Base-by-base conservation (phyloP, 2,797 vertebrate species). In the Sebastes taczanowskii region DNA sequence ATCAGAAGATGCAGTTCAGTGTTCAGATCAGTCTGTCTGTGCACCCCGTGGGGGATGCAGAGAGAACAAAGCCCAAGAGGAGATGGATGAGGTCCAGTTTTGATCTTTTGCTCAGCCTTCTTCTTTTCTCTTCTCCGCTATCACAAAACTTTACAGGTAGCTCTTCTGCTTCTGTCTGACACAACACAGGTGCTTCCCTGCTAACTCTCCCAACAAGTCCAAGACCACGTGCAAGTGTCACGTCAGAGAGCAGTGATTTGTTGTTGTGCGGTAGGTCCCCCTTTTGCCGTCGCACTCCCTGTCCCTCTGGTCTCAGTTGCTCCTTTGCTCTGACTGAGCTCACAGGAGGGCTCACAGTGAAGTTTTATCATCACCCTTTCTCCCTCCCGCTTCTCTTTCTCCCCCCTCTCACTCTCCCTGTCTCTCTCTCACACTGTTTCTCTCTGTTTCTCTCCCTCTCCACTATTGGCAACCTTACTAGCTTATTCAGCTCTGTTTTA, bases 311-410 rank as follows among this genome's bases (percentile, higher is more conserved):
- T 92, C 87, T 90, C 84, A 66, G 89, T 79, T 85, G 87, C 90
- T 91, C 84, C 72, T 87, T 80, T 87, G 82, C 90, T 92, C 90
- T 78, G 88, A 94, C 89, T 96, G 91, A 94, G 93, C 91, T 88
- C 89, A 89, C 93, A 94, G 91, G 87, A 95, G 93, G 74, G 82
- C 88, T 94, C 86, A 82, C 90, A 86, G 88, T 88, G 88, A 90
- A 93, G 93, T 96, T 96, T 95, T 95, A 94, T 95, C 90, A 95
- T 93, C 93, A 93, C 93, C 88, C 89, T 77, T 82, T 78, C 81
- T 84, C 91, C 87, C 91, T 85, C 91, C 85, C 84, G 58, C 72
- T 73, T 69, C 83, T 74, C 77, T 27, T 35, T 72, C 80, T 71
- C 70, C 34, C 74, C 64, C 78, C 78, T 68, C 70, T 76, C 82